Base-by-base conservation (phyloP, 2,113 vertebrate genomes). In the Indicator indicator region DNA sequence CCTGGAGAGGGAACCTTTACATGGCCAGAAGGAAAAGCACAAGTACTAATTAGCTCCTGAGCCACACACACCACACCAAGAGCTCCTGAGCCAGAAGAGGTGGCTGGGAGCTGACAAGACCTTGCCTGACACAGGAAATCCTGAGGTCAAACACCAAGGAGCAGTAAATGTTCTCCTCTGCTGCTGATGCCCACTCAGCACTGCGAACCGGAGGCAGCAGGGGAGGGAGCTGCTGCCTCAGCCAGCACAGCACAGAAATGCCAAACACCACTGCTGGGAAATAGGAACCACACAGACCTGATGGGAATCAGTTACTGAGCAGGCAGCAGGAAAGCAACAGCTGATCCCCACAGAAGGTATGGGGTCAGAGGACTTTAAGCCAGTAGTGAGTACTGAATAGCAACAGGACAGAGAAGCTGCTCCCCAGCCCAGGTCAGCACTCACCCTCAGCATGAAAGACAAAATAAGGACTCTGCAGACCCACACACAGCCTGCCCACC, bases 151-250 rank as follows among this genome's bases (percentile, higher is more conserved):
- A 24, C 7, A 42, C 0, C 0, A 54, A 77, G 36, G n/a, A 64
- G 33, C 5, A 9, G 38, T 1, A 3, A 2, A 13, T 1, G 21
- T 7, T 36, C 46, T 64, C 48, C n/a, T 33, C 33, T 21, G 26
- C 73, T 59, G 44, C 42, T 19, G n/a, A 10, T 15, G 69, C 32
- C 36, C 16, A 12, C 46, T 12, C 32, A 10, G 63, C 0, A 0
- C 2, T 38, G 63, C 40, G 40, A 32, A 42, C 13, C 0, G 3
- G 4, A 14, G 9, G 2, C 2, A 3, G 26, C 7, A 50, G 28
- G 24, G 75, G 17, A 54, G 58, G 54, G 36, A 48, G 26, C 18
- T 48, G 81, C 81, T 32, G 68, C 7, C n/a, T 24, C 70, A 40
- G 62, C 36, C 50, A 52, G 21, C 23, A 17, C 16, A 0, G 59